Percentiles rank a stretch among this genome's conserved stretches.
Conservation (phyloP, 2,113 vertebrate genomes). For the Formicarius rufipectus region DNA sequence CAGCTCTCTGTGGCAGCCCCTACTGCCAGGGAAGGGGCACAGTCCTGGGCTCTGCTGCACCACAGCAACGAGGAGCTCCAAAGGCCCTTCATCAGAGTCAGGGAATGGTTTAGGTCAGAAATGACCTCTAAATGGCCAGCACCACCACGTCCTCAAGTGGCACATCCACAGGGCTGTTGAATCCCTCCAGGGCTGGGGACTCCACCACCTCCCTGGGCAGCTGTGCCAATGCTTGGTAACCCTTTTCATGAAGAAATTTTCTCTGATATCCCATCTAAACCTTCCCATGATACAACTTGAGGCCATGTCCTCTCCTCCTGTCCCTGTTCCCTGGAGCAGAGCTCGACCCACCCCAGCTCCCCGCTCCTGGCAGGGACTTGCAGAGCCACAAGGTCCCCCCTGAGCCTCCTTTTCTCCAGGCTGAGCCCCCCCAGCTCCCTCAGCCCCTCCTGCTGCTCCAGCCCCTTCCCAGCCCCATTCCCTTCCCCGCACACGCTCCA, state of each 20-base stretch:
- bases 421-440: too few species aligned
- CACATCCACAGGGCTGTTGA: neutral
- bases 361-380: too few species aligned
- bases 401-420: too few species aligned
- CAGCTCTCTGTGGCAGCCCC: neutral
- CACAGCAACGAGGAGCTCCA: neutral
- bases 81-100: neutral
- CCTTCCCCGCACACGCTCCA: too few species aligned
- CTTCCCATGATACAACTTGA: neutral
- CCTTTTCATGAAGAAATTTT: neutral
- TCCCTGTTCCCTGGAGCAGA: too few species aligned
- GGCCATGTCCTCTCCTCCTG: too few species aligned
- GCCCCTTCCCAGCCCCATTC: too few species aligned
- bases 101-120: neutral
- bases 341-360: too few species aligned
- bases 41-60: neutral
- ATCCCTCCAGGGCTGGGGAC: neutral
- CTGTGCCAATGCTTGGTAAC: neutral
- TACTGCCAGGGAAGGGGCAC: neutral
- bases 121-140: neutral
- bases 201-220: neutral
- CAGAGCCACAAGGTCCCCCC: too few species aligned
- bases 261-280: neutral
- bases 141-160: neutral
- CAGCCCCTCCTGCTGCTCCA: too few species aligned